Evolutionary conservation across 2,797 vertebrate species (phyloP).

Genomic region (Erethizon dorsatum): DNA sequence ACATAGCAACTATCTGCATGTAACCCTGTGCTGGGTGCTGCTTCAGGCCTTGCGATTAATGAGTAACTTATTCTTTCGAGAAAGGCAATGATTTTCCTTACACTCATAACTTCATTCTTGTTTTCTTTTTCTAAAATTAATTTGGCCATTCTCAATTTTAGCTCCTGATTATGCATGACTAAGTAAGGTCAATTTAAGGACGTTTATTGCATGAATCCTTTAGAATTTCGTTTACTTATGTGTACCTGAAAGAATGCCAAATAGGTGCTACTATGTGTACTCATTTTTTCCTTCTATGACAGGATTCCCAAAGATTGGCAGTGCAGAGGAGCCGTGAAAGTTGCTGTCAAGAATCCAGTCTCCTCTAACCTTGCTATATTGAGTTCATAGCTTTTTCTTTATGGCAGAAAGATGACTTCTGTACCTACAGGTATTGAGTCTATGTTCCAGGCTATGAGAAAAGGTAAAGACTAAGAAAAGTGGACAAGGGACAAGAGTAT

Average conservation of each 20-base stretch:
- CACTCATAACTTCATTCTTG: conserved; percentile 33
- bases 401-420: not conserved
- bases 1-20: not conserved
- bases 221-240: not conserved
- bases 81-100: conserved; percentile 49
- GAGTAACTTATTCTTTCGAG: conserved; percentile 46
- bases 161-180: not conserved
- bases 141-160: conserved; percentile 58
- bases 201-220: not conserved
- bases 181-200: not conserved
- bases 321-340: not conserved
- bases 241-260: not conserved
- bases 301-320: not conserved
- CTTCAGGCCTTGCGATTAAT: conserved; percentile 11
- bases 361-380: not conserved
- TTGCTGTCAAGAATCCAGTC: not conserved
- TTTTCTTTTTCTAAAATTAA: conserved; percentile 70
- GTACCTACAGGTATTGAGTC: not conserved
- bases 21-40: not conserved
- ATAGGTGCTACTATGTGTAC: not conserved
- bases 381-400: not conserved
- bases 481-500: not conserved
- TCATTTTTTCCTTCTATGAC: not conserved
- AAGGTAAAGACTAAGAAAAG: not conserved
- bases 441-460: not conserved